Base-by-base conservation (phyloP, 2,888 invertebrate genomes). In the Vandiemenella viatica region DNA sequence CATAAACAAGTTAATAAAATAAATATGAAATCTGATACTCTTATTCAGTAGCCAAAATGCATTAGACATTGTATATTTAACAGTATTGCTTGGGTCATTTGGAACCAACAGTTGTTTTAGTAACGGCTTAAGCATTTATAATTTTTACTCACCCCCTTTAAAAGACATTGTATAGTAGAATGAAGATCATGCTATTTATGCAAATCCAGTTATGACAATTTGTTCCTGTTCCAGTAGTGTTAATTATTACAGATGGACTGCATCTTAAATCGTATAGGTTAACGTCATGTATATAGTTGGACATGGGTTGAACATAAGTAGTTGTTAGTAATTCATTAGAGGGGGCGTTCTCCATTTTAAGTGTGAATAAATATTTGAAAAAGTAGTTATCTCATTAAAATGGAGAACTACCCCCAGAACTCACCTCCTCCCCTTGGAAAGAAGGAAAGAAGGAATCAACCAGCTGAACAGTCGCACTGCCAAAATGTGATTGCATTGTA, bases 401-500 rank as follows among this genome's bases (percentile, higher is more conserved):
- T 32, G 32, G 32, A 32, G n/a, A n/a, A 32, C n/a, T 32, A 13
- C 32, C 32, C 32, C 10, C 3, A 10, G 10, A 32, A 32, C 32
- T 32, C 32, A 32, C 32, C 32, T 32, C 32, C 32, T 32, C 32
- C 32, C 32, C n/a, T 32, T 10, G 32, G n/a, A 32, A 32, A 32
- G 32, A 32, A 32, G 32, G 32, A 32, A 42, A 42, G 42, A n/a
- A 42, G 19, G 15, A 47, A 44, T 16, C 48, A 48, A 45, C 51
- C 51, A 51, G 51, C 51, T 51, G 42, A 38, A 21, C 37, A 23
- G 45, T 48, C 51, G 47, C 51, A 51, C 51, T 51, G 51, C 51
- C 51, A 51, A 48, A 46, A 45, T 51, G 51, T 51, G 51, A 48
- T 48, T 45, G 42, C 51, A 48, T 51, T 51, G 51, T 51, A 51